Conservation (phyloP, 2,797 vertebrate species). For the Squalus acanthias region DNA sequence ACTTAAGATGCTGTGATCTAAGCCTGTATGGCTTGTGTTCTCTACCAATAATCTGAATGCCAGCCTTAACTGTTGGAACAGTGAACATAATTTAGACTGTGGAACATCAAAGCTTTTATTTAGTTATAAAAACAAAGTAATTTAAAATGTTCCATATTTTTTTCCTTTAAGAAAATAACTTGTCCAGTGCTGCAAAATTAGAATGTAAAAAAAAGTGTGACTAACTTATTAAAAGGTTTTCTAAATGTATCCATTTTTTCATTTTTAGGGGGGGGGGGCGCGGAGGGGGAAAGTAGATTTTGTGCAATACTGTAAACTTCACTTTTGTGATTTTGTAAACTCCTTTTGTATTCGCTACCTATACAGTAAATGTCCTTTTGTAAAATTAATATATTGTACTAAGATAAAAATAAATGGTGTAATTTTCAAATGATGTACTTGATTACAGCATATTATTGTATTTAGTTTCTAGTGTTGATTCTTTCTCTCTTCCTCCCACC, state of each 20-base stretch:
- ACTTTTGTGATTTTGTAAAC: conserved; percentile 90
- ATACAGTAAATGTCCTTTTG: conserved; percentile 60
- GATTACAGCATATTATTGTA: background rate
- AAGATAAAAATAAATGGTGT: conserved; percentile 58
- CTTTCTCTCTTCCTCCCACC: background rate
- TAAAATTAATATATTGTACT: conserved; percentile 79
- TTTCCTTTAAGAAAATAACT: background rate
- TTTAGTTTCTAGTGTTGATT: background rate
- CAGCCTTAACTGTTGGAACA: background rate
- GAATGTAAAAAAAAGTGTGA: conserved; percentile 7
- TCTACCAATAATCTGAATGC: background rate
- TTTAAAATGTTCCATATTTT: background rate
- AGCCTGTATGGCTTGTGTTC: background rate
- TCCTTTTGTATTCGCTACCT: conserved; percentile 80
- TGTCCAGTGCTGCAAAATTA: conserved; percentile 9
- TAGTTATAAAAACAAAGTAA: background rate
- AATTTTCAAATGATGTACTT: conserved; percentile 12
- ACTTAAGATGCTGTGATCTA: conserved; percentile 1
- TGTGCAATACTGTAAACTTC: conserved; percentile 89
- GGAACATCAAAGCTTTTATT: conserved; percentile 21
- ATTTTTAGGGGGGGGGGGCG: background rate
- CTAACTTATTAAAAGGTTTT: conserved; percentile 35
- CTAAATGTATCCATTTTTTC: conserved; percentile 28
- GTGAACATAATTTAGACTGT: too few species aligned
- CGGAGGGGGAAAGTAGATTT: conserved; percentile 58